Percentiles rank a stretch among this genome's conserved stretches.
Conservation (phyloP, 2,797 vertebrate species). For the Propithecus deckenii region DNA sequence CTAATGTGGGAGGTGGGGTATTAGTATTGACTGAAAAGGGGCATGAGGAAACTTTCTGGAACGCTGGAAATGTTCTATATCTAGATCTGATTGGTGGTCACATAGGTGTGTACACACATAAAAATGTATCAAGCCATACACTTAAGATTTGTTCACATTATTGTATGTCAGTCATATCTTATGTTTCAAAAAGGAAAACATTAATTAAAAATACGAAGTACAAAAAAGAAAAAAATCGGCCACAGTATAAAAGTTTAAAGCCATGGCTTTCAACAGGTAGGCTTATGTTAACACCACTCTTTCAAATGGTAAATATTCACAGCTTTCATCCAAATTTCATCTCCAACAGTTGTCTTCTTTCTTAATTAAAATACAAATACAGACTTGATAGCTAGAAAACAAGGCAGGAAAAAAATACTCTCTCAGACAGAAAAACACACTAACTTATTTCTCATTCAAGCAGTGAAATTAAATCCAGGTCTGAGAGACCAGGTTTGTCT, state of each 20-base stretch:
- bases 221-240: neutral
- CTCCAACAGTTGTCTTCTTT: constrained; percentile 79
- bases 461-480: constrained; percentile 82
- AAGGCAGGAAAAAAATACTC: constrained; percentile 76
- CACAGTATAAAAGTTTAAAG: constrained; percentile 38
- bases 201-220: constrained; percentile 47
- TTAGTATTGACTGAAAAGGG: neutral
- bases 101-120: neutral
- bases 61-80: neutral
- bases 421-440: constrained; percentile 73
- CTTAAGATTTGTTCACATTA: constrained; percentile 29
- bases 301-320: constrained; percentile 75
- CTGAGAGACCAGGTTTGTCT: constrained; percentile 76
- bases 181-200: constrained; percentile 20
- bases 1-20: neutral
- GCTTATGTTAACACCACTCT: constrained; percentile 57
- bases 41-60: constrained; percentile 23
- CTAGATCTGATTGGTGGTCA: neutral
- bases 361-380: constrained; percentile 82
- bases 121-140: neutral
- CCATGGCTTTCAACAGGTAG: constrained; percentile 47
- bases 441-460: constrained; percentile 82
- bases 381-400: constrained; percentile 75
- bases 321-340: constrained; percentile 79
- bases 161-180: neutral